Evolutionary conservation across 2,113 vertebrate species (phyloP).

Genomic region (Crotalus helleri): DNA sequence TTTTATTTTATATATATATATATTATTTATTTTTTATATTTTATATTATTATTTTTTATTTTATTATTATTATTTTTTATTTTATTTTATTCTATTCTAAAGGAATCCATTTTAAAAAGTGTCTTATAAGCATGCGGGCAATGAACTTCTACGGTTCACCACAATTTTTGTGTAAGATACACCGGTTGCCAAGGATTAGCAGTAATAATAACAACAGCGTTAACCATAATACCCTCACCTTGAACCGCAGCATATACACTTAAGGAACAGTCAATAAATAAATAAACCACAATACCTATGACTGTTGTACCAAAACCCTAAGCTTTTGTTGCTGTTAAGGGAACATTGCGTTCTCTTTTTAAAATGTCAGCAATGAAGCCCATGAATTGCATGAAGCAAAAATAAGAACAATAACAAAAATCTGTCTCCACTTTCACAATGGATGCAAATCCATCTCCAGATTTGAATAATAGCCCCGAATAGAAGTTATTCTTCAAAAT

Average conservation of each 20-base stretch:
- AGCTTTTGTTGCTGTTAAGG: not conserved
- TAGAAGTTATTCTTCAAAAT: not conserved
- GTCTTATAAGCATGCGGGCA: not conserved
- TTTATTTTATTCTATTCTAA: too few relatives aligned
- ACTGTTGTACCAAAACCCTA: not conserved
- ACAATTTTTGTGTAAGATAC: not conserved
- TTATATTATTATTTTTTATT: too few relatives aligned
- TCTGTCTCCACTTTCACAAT: not conserved
- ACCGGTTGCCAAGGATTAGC: too few relatives aligned
- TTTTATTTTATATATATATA: too few relatives aligned
- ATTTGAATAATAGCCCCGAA: not conserved
- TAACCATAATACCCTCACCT: not conserved
- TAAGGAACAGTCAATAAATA: not conserved
- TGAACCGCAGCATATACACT: not conserved
- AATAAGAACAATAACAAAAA: not conserved
- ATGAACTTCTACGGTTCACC: slow-evolving; percentile 20
- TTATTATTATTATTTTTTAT: not conserved
- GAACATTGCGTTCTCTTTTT: not conserved
- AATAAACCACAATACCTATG: not conserved
- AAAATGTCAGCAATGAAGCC: not conserved
- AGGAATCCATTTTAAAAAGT: slow-evolving; percentile 28
- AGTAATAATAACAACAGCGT: not conserved
- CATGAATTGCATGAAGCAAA: not conserved
- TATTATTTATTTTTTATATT: too few relatives aligned
- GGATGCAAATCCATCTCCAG: not conserved